phyloP scores from a whole-genome alignment of 1,140 invertebrate genomes.

The Neuroterus valhalla region DNA sequence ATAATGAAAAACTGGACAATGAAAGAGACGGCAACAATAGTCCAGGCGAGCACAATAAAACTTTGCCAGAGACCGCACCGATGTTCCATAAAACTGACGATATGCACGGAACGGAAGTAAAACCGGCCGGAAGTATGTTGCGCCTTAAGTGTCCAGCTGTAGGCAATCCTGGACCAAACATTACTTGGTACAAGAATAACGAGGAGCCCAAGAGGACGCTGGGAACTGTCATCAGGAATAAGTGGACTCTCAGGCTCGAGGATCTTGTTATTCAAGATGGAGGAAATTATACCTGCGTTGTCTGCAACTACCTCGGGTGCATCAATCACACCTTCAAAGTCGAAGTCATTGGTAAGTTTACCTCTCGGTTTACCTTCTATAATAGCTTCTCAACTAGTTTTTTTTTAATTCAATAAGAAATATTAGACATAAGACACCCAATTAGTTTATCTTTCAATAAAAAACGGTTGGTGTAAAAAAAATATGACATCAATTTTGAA shows the following conservation, averaged over 20 bases:
- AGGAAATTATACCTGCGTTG: constrained; percentile 90
- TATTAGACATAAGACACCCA: too few relatives aligned
- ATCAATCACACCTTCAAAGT: constrained; percentile 85
- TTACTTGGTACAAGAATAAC: constrained; percentile 87
- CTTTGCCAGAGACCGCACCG: constrained; percentile 62
- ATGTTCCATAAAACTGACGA: constrained; percentile 74
- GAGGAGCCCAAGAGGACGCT: constrained; percentile 77
- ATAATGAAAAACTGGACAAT: constrained; percentile 55
- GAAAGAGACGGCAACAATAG: constrained; percentile 64
- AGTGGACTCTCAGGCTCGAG: constrained; percentile 83
- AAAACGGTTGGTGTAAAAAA: background rate
- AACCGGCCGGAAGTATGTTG: constrained; percentile 82
- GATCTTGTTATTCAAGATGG: constrained; percentile 85
- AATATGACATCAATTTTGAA: background rate
- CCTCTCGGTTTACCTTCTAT: constrained; percentile 70
- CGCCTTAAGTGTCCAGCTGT: constrained; percentile 79
- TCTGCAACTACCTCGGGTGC: constrained; percentile 86
- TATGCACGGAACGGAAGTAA: constrained; percentile 75
- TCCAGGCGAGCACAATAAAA: constrained; percentile 71
- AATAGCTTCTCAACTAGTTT: constrained; percentile 5
- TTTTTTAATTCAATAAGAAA: background rate
- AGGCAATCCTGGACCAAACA: constrained; percentile 85
- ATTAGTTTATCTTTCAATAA: background rate
- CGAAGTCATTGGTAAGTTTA: constrained; percentile 83
- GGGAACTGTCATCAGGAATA: constrained; percentile 77